Percentiles rank a stretch among this genome's conserved stretches.
phyloP scores from a whole-genome alignment of 2,888 invertebrate genomes.

The Tethea ocularis region DNA sequence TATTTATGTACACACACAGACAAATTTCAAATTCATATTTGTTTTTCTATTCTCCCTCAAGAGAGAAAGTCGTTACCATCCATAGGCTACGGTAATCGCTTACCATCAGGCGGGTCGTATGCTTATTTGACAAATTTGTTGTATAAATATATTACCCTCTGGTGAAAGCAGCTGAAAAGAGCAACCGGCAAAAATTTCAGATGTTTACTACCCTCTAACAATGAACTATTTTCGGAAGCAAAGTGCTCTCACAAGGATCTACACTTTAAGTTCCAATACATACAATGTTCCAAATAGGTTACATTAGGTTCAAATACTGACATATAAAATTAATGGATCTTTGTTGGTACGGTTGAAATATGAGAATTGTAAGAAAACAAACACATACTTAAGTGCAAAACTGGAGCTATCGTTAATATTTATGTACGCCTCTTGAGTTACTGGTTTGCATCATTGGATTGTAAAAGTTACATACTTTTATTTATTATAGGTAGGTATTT shows the following conservation, averaged over 20 bases:
- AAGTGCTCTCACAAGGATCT: background rate
- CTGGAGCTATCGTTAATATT: constrained; percentile 15
- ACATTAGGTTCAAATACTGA: background rate
- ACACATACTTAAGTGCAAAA: background rate
- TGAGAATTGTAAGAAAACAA: constrained; percentile 1
- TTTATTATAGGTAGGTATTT: too few relatives aligned
- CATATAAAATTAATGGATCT: background rate
- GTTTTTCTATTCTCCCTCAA: too few relatives aligned
- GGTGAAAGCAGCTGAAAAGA: too few relatives aligned
- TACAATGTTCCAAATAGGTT: background rate
- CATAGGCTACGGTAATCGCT: too few relatives aligned
- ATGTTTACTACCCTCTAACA: too few relatives aligned
- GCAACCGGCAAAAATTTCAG: too few relatives aligned
- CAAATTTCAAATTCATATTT: too few relatives aligned
- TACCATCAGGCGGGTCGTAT: too few relatives aligned
- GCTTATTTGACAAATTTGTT: too few relatives aligned
- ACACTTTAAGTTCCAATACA: background rate
- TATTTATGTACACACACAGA: too few relatives aligned
- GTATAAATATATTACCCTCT: too few relatives aligned
- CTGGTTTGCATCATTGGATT: constrained; percentile 28
- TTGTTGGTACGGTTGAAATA: background rate
- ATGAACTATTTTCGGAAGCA: constrained; percentile 11
- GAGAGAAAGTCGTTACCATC: too few relatives aligned
- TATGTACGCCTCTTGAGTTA: constrained; percentile 28
- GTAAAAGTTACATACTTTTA: constrained; percentile 27